phyloP scores from a whole-genome alignment of 2,113 vertebrate genomes.

The Carettochelys insculpta region DNA sequence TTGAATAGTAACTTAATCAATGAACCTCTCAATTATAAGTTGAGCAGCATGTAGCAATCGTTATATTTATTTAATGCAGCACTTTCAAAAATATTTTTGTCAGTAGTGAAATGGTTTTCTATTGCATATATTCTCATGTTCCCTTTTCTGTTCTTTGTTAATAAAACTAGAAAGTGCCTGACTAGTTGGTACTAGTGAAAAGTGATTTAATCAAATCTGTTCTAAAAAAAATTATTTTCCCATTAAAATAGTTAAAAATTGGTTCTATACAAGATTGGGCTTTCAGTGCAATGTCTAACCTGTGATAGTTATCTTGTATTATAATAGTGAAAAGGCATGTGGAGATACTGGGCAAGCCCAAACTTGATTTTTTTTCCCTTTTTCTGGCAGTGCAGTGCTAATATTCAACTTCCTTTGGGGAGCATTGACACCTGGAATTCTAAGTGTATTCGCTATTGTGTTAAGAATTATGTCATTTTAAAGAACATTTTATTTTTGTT shows the following conservation, averaged over 20 bases:
- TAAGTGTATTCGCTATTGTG: fast-evolving
- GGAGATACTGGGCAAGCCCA: constrained; percentile 26
- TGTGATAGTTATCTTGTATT: fast-evolving
- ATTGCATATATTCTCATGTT: fast-evolving
- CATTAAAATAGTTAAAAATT: neutral
- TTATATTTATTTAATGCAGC: fast-evolving
- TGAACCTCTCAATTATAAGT: neutral
- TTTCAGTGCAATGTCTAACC: too few species aligned
- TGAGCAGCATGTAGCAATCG: fast-evolving
- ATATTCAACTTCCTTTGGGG: fast-evolving
- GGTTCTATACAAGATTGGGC: neutral
- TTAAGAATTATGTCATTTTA: fast-evolving
- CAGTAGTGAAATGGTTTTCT: fast-evolving
- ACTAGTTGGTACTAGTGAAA: neutral
- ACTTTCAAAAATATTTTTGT: neutral
- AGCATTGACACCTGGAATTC: fast-evolving
- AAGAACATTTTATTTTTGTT: fast-evolving
- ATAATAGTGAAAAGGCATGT: neutral
- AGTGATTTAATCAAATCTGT: too few species aligned
- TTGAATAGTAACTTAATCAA: neutral
- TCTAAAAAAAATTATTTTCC: fast-evolving
- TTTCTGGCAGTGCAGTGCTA: fast-evolving
- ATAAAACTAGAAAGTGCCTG: neutral
- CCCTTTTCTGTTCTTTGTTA: neutral
- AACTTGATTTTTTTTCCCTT: neutral